A percentile compares a stretch with the other conserved stretches of the same genome.
phyloP scores from a whole-genome alignment of 1,140 invertebrate genomes.

The Carcinoscorpius rotundicauda region DNA sequence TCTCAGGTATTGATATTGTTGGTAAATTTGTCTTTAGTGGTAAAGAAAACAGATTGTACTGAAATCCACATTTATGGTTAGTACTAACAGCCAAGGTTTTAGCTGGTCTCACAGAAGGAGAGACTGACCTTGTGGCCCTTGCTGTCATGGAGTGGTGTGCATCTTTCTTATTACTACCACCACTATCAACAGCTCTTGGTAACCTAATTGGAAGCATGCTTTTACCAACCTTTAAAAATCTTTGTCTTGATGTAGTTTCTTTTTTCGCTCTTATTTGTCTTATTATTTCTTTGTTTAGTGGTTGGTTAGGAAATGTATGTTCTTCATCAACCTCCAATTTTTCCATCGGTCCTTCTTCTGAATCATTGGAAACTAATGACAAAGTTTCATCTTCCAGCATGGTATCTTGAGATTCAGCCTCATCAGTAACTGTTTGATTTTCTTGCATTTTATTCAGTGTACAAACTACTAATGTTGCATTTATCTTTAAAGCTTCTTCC shows the following conservation, averaged over 20 bases:
- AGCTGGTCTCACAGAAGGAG: constrained; percentile 26
- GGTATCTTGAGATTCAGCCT: constrained; percentile 29
- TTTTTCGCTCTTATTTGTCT: constrained; percentile 20
- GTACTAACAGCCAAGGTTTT: constrained; percentile 31
- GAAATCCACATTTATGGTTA: constrained; percentile 22
- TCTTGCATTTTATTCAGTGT: constrained; percentile 36
- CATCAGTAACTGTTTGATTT: constrained; percentile 25
- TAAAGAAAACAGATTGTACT: neutral
- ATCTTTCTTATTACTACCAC: neutral
- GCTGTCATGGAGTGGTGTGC: neutral
- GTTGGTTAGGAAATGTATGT: constrained; percentile 27
- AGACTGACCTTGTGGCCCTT: neutral
- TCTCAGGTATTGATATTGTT: neutral
- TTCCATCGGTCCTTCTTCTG: constrained; percentile 34
- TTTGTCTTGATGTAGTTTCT: neutral
- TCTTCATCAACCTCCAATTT: constrained; percentile 11
- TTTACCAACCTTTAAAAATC: neutral
- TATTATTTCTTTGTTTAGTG: constrained; percentile 25
- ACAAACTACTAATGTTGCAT: constrained; percentile 43
- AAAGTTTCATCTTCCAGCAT: constrained; percentile 51
- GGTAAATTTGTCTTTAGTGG: constrained; percentile 16
- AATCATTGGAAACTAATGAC: constrained; percentile 53
- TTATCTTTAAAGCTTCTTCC: constrained; percentile 40
- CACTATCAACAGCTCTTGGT: neutral
- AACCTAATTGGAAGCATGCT: neutral